phyloP scores from a whole-genome alignment of 2,888 invertebrate genomes.

The Gryllus longicercus region DNA sequence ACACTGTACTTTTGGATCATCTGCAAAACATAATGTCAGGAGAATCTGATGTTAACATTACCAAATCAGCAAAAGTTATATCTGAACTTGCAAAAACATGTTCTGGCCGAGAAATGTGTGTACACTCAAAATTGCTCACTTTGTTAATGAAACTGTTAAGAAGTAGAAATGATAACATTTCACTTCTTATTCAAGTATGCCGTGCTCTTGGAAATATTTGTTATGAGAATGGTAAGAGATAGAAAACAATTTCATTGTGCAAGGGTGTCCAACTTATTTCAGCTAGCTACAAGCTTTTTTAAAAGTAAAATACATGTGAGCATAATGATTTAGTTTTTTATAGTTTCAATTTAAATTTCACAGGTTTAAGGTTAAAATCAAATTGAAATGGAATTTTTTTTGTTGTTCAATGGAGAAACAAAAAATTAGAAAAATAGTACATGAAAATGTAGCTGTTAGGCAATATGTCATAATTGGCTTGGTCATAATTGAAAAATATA shows the following conservation, averaged over 20 bases:
- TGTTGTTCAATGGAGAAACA: no score
- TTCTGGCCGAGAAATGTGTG: constrained; percentile 67
- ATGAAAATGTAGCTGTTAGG: no score
- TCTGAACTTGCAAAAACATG: constrained; percentile 81
- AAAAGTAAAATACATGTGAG: no score
- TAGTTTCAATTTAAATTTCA: no score
- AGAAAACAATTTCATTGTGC: background rate
- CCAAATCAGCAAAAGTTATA: constrained; percentile 62
- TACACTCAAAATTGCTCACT: constrained; percentile 44
- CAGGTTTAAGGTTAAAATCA: no score
- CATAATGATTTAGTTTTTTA: no score
- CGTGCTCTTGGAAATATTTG: constrained; percentile 85
- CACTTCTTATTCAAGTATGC: constrained; percentile 68
- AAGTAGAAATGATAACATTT: constrained; percentile 47
- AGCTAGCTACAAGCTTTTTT: no score
- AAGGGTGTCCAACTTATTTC: no score
- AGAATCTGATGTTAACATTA: constrained; percentile 40
- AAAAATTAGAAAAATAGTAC: no score
- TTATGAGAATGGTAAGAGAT: constrained; percentile 74
- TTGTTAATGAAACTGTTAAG: constrained; percentile 38
- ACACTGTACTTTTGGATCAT: constrained; percentile 20
- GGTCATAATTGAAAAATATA: no score
- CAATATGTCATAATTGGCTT: no score
- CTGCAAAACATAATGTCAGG: constrained; percentile 31
- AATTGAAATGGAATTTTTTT: no score